Base-by-base conservation (phyloP, 2,113 vertebrate species). In the Panthera leo region DNA sequence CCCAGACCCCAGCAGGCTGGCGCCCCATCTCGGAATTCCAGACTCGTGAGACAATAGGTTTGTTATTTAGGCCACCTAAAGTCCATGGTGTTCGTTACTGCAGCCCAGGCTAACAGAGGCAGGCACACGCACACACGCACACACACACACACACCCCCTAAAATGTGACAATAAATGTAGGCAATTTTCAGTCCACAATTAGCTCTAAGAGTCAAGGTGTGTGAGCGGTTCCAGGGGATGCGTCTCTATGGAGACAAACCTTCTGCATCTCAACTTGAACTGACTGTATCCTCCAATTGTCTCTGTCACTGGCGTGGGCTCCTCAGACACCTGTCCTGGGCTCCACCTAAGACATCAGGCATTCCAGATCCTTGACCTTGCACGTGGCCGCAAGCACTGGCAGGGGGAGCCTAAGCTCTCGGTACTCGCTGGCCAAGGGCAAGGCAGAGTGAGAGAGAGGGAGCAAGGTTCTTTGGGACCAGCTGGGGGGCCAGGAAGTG, bases 181-280 rank as follows among this genome's bases (percentile, higher is more conserved):
- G 12, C 25, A 67, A 25, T 25, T 55, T 82, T 95, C 96, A 85
- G 55, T 87, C 73, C 71, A 67, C 88, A 89, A 93, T 92, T 61
- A 82, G 79, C 91, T 76, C 94, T 83, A 23, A 97, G 96, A 96
- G 55, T 36, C 51, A 87, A 92, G 85, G 25, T 21, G 94, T 80
- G 94, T 93, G 86, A 96, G 55, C 0, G 53, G 29, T 34, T 88
- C 39, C 82, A 31, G 53, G 21, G 12, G 85, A 27, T 85, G 48
- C 9, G 2, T 13, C 95, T 13, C 15, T 34, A 14, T 70, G 89
- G 63, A 96, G 55, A 65, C 53, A 39, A 65, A 76, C 76, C 16
- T 29, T 98, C 98, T 80, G 63, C 78, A 86, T 89, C 88, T 96
- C 4, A 14, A 21, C 80, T 96, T 61, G 34, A 86, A 78, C 71